phyloP scores from a whole-genome alignment of 2,113 vertebrate species.

The Chauna torquata region DNA sequence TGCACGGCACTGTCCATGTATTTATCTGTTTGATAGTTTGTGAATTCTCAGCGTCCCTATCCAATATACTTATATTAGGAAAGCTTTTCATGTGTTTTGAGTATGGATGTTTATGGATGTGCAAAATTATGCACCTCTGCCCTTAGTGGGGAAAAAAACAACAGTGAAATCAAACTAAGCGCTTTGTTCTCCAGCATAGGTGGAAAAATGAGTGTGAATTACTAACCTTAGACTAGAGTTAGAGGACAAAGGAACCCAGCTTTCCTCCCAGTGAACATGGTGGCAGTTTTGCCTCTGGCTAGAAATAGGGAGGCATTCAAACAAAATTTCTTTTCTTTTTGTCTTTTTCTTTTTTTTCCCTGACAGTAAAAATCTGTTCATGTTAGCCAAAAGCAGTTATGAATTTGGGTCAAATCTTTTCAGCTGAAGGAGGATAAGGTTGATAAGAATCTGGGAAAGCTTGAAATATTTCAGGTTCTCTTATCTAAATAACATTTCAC shows the following conservation, averaged over 20 bases:
- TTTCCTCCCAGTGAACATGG: neutral
- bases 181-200: neutral
- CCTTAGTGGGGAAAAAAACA: neutral
- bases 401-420: constrained; percentile 36
- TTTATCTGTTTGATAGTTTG: neutral
- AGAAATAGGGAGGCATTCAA: constrained; percentile 30
- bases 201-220: neutral
- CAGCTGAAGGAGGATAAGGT: neutral
- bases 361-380: constrained; percentile 8
- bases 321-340: constrained; percentile 2
- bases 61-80: neutral
- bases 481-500: constrained; percentile 17
- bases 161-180: neutral
- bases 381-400: neutral
- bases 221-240: neutral
- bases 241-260: neutral
- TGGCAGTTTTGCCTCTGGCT: constrained; percentile 20
- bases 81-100: neutral
- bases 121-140: neutral
- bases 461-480: constrained; percentile 28
- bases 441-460: constrained; percentile 31
- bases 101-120: neutral
- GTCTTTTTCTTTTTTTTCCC: neutral
- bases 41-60: neutral
- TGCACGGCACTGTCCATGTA: neutral